These are phyloP conservation scores for Bradypodion ventrale DNA, from an alignment of 2,797 vertebrate species.

Conservation along the genomic window DNA sequence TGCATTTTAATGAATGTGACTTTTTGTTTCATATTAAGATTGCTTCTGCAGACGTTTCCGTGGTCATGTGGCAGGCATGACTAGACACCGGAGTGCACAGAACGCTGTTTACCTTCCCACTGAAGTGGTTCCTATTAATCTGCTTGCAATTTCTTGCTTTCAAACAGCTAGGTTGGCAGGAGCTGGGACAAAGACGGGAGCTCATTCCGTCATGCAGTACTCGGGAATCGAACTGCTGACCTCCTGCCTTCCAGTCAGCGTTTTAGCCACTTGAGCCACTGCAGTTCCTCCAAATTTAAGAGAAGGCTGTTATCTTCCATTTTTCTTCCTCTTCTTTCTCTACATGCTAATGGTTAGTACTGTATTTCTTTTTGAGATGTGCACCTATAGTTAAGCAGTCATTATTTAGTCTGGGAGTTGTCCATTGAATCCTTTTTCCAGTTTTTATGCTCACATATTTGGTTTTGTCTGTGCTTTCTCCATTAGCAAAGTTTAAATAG, in stretches of 20 bases:
- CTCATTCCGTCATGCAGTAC: no score
- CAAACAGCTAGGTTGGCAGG: no score
- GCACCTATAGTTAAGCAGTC: constrained; percentile 1
- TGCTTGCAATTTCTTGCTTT: no score
- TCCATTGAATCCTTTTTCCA: not conserved
- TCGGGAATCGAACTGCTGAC: no score
- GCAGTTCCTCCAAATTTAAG: constrained; percentile 47
- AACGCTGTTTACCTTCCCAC: no score
- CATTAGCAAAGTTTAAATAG: not conserved
- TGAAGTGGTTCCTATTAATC: no score
- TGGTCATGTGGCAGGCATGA: no score
- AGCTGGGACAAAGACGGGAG: no score
- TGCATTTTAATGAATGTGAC: not conserved
- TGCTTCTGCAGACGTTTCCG: no score
- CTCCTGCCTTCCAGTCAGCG: no score
- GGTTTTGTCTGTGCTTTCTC: not conserved
- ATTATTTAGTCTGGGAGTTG: not conserved
- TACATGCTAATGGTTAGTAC: constrained; percentile 42
- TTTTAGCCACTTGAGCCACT: no score
- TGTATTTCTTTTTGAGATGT: constrained; percentile 32
- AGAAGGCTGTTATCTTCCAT: constrained; percentile 50
- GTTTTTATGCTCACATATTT: not conserved
- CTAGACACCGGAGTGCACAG: no score
- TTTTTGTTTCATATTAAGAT: not conserved
- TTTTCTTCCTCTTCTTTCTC: constrained; percentile 16